Base-by-base conservation (phyloP, 2,797 vertebrate genomes). In the Rhinatrema bivittatum region DNA sequence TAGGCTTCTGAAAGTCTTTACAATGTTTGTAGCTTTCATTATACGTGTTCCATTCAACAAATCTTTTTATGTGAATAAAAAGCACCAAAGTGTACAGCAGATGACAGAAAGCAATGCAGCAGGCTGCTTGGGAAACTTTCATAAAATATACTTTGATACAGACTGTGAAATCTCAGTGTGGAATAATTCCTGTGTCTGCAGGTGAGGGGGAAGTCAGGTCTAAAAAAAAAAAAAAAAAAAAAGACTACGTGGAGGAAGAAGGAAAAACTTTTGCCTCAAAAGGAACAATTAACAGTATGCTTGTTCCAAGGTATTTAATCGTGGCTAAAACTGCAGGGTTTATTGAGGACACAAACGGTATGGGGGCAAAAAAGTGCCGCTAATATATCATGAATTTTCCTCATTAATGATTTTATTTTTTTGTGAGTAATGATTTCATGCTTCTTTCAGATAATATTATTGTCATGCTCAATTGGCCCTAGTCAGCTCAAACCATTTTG, bases 341-440 rank as follows among this genome's bases (percentile, higher is more conserved):
- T 45, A 36, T 42, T 15, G 42, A 62, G 47, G 52, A 65, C 56
- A 48, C 38, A 40, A 64, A 36, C 30, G 55, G 3, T 22, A 7
- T 38, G 29, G 46, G 26, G 36, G 34, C 51, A 49, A n/a, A n/a
- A n/a, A 58, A 56, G 46, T 53, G 34, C 14, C 35, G 37, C n/a
- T 56, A 45, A 62, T 45, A 35, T 31, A 5, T 56, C 67, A 64
- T 15, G 50, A 58, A 74, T 72, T 35, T 23, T 21, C 16, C 42
- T 9, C 28, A 47, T 40, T 64, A 62, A 53, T 53, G 53, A 70
- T 54, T 56, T 66, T 50, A n/a, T n/a, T n/a, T 50, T n/a, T n/a
- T 50, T 38, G 29, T 35, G 24, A 39, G 48, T 35, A 50, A 38
- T 36, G 46, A 17, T 63, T 23, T 51, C 65, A 36, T 15, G 72